phyloP scores from a whole-genome alignment of 2,888 invertebrate species.

The Mythimna albipuncta region DNA sequence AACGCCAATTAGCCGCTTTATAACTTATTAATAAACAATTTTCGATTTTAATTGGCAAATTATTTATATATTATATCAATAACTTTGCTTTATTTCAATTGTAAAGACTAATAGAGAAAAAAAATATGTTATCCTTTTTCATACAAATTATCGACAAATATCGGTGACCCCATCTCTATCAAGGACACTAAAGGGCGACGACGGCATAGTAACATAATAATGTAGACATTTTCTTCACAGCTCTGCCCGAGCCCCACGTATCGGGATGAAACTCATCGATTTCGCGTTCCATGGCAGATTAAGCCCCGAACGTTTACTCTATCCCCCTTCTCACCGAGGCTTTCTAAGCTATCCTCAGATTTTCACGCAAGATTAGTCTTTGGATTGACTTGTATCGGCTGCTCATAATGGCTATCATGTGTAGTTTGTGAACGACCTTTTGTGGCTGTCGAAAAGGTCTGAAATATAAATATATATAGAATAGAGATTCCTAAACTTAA shows the following conservation, averaged over 20 bases:
- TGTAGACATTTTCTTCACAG: constrained; percentile 83
- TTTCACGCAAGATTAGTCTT: constrained; percentile 78
- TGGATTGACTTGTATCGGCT: constrained; percentile 47
- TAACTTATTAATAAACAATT: not conserved
- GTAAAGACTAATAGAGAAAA: too few relatives aligned
- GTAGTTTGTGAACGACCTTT: not conserved
- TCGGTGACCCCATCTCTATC: constrained; percentile 49
- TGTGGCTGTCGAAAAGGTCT: not conserved
- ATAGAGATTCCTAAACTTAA: too few relatives aligned
- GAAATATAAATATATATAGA: too few relatives aligned
- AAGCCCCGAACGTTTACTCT: constrained; percentile 76
- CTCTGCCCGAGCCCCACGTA: constrained; percentile 63
- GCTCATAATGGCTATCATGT: constrained; percentile 16
- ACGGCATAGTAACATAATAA: constrained; percentile 77
- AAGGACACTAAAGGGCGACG: constrained; percentile 62
- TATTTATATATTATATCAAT: not conserved
- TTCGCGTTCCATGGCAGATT: constrained; percentile 83
- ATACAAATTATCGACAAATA: constrained; percentile 39
- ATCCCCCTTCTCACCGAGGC: constrained; percentile 66
- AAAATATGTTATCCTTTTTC: not conserved
- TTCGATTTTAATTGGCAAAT: constrained; percentile 17
- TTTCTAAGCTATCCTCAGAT: constrained; percentile 64
- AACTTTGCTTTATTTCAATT: not conserved
- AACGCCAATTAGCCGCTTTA: constrained; percentile 1
- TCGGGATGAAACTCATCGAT: constrained; percentile 80